A percentile compares a stretch with the other conserved stretches of the same genome.
phyloP scores from a whole-genome alignment of 53 echinoderm and acorn worm genomes.

The Antedon mediterranea region DNA sequence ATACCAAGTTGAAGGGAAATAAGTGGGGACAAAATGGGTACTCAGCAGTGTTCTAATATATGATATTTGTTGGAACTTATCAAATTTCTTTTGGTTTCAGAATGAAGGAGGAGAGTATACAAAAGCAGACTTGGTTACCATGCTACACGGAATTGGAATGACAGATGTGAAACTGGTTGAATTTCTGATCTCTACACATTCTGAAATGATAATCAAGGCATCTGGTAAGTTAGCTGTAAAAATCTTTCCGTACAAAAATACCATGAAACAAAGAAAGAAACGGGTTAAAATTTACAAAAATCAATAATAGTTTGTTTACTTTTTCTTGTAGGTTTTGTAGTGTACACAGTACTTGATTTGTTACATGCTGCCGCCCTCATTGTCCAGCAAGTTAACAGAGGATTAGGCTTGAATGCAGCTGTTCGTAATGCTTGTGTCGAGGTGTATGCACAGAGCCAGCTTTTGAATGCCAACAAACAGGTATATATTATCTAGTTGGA shows the following conservation, averaged over 20 bases:
- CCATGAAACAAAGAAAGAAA: no score
- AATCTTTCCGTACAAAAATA: no score
- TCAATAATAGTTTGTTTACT: no score
- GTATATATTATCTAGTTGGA: conserved; percentile 20
- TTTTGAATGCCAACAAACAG: conserved; percentile 61
- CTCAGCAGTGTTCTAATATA: no score
- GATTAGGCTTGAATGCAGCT: conserved; percentile 22
- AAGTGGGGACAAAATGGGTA: no score
- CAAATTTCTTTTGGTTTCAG: conserved; percentile 27
- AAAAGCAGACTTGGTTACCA: conserved; percentile 24
- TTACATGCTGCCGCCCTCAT: conserved; percentile 61
- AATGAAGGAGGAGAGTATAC: conserved; percentile 52
- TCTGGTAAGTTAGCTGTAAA: conserved; percentile 36
- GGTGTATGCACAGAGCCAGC: conserved; percentile 77
- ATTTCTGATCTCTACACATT: conserved; percentile 30
- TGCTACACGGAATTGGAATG: conserved; percentile 57
- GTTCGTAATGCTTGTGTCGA: conserved; percentile 53
- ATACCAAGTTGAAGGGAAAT: no score
- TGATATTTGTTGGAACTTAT: not conserved
- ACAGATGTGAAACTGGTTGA: conserved; percentile 10
- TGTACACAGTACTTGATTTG: conserved; percentile 40
- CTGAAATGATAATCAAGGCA: conserved; percentile 24
- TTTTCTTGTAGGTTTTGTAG: conserved; percentile 26
- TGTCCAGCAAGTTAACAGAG: conserved; percentile 41
- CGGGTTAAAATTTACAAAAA: no score